Evolutionary conservation across 2,888 invertebrate genomes (phyloP).

Genomic region (Brachypalpus laphriformis): DNA sequence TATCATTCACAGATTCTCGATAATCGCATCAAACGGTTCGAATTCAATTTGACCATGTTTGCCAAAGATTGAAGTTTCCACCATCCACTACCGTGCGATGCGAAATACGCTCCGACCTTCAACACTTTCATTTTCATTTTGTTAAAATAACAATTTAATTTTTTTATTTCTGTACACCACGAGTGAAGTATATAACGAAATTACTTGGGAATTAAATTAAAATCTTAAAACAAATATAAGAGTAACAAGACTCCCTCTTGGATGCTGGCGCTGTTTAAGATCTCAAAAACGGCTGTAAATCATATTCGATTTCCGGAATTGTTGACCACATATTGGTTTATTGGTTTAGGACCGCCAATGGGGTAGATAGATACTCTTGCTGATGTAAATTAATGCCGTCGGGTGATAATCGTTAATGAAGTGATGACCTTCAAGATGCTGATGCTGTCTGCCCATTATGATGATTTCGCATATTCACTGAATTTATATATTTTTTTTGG

Average conservation of each 20-base stretch:
- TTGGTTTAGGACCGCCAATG: conserved; percentile 2
- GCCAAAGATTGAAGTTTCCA: conserved; percentile 9
- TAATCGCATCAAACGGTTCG: conserved; percentile 37
- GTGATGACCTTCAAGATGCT: conserved; percentile 40
- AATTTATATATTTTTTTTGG: background rate
- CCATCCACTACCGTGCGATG: background rate
- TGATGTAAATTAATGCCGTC: conserved; percentile 53
- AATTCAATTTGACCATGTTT: conserved; percentile 43
- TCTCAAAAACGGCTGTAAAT: conserved; percentile 6
- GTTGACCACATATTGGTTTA: background rate
- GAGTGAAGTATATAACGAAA: background rate
- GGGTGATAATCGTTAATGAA: conserved; percentile 46
- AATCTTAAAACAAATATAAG: conserved; percentile 23
- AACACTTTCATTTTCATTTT: conserved; percentile 42
- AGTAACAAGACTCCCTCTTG: background rate
- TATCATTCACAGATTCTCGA: conserved; percentile 52
- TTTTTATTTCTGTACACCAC: background rate
- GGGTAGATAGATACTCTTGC: conserved; percentile 24
- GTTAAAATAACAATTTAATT: background rate
- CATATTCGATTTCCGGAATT: conserved; percentile 31
- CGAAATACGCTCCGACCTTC: conserved; percentile 41
- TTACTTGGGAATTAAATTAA: conserved; percentile 7
- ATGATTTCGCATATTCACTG: conserved; percentile 37
- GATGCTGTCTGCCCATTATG: conserved; percentile 25
- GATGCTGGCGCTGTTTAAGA: background rate